These are phyloP conservation scores for Columba livia DNA, from an alignment of 2,113 vertebrate species.

Conservation along the genomic window DNA sequence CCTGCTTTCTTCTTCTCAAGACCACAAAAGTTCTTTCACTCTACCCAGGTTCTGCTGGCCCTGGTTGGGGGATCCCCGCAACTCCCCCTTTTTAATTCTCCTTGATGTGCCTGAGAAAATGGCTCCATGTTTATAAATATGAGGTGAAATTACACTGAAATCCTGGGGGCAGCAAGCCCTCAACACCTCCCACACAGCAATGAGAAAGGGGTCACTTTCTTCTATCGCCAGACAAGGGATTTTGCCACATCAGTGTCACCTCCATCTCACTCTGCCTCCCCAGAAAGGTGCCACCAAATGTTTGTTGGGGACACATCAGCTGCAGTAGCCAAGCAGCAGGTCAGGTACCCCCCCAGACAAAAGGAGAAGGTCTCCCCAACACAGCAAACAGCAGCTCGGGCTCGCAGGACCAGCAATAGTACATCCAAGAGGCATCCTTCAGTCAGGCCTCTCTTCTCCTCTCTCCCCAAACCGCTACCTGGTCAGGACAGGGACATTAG, in stretches of 20 bases:
- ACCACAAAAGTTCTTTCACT: background rate
- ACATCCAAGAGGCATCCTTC: background rate
- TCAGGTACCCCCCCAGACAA: fast-evolving
- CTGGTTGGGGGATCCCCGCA: background rate
- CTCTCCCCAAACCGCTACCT: background rate
- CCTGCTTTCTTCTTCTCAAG: background rate
- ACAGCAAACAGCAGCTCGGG: background rate
- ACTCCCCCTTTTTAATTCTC: background rate
- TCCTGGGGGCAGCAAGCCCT: background rate
- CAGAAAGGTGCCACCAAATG: background rate
- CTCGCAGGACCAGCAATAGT: fast-evolving
- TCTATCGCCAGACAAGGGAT: background rate
- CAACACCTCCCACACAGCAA: background rate
- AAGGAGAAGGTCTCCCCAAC: background rate
- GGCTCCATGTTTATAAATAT: background rate
- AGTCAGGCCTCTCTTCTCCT: background rate
- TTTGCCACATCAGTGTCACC: background rate
- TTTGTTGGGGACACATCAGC: fast-evolving
- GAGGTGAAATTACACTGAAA: background rate
- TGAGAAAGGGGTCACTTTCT: background rate
- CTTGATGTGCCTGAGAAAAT: background rate
- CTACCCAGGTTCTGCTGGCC: background rate
- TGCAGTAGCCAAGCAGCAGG: background rate
- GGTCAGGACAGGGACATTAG: background rate
- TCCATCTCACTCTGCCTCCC: background rate